phyloP scores from a whole-genome alignment of 2,888 invertebrate species.

The Timema cristinae region DNA sequence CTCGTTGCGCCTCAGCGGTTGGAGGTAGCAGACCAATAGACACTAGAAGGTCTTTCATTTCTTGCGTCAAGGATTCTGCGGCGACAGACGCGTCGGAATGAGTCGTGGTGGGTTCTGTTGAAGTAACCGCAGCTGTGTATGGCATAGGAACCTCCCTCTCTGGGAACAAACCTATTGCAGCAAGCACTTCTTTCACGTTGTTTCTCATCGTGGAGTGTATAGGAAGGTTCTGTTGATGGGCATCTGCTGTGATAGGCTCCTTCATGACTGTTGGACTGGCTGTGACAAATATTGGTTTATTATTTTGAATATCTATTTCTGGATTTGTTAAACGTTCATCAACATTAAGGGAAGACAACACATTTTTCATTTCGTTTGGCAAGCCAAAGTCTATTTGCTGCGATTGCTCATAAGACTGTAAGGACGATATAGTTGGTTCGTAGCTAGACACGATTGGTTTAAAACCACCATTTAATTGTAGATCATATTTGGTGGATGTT shows the following conservation, averaged over 20 bases:
- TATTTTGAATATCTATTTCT: background rate
- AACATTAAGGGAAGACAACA: constrained; percentile 10
- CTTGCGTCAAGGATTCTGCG: constrained; percentile 31
- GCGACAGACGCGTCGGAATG: constrained; percentile 32
- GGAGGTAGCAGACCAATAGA: constrained; percentile 27
- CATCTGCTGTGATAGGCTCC: background rate
- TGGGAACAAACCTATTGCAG: constrained; percentile 46
- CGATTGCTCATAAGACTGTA: no score
- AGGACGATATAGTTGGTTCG: no score
- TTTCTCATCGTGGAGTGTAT: constrained; percentile 39
- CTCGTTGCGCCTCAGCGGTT: constrained; percentile 16
- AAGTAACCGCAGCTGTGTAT: background rate
- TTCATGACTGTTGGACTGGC: no score
- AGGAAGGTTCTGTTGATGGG: background rate
- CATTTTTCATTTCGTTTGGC: constrained; percentile 17
- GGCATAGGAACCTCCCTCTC: constrained; percentile 30
- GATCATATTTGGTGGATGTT: no score
- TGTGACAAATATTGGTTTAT: no score
- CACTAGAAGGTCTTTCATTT: constrained; percentile 27
- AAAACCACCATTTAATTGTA: no score
- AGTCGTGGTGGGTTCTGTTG: constrained; percentile 12
- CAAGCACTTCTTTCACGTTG: constrained; percentile 45
- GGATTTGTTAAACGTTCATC: constrained; percentile 4
- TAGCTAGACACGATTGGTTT: no score
- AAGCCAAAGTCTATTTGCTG: constrained; percentile 13